phyloP scores from a whole-genome alignment of 1,140 invertebrate genomes.

The Spodoptera frugiperda region DNA sequence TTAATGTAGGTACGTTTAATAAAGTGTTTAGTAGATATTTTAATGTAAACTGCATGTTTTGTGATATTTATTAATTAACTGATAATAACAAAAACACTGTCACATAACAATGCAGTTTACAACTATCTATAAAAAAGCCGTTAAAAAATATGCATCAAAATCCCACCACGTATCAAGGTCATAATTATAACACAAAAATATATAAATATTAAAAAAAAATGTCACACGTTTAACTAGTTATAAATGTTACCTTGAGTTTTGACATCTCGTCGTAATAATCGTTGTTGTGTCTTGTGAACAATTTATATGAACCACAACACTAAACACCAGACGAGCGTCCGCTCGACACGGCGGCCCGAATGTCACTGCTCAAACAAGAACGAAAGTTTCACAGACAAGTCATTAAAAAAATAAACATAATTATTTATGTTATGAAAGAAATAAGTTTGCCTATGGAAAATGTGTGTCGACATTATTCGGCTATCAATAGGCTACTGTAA shows the following conservation, averaged over 20 bases:
- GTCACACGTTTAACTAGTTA: conserved; percentile 24
- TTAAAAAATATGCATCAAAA: conserved; percentile 37
- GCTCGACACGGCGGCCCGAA: conserved; percentile 30
- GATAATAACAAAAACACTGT: too few species aligned
- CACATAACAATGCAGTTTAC: neutral
- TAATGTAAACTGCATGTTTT: too few species aligned
- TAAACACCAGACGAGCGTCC: conserved; percentile 11
- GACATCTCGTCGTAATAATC: conserved; percentile 62
- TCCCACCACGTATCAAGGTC: conserved; percentile 30
- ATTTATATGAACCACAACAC: conserved; percentile 52
- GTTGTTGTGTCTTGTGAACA: conserved; percentile 50
- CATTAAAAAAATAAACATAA: conserved; percentile 36
- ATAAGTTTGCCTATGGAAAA: conserved; percentile 21
- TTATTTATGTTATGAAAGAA: conserved; percentile 15
- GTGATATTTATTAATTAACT: too few species aligned
- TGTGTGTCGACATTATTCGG: conserved; percentile 8
- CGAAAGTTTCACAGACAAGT: conserved; percentile 40
- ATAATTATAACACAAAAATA: neutral
- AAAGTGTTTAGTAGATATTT: too few species aligned
- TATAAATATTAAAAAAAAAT: conserved; percentile 29
- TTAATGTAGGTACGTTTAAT: too few species aligned
- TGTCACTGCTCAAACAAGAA: conserved; percentile 42
- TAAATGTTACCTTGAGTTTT: conserved; percentile 74
- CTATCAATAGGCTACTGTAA: conserved; percentile 16
- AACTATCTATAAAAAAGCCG: neutral